phyloP scores from a whole-genome alignment of 2,113 vertebrate genomes.

The Gopherus evgoodei region DNA sequence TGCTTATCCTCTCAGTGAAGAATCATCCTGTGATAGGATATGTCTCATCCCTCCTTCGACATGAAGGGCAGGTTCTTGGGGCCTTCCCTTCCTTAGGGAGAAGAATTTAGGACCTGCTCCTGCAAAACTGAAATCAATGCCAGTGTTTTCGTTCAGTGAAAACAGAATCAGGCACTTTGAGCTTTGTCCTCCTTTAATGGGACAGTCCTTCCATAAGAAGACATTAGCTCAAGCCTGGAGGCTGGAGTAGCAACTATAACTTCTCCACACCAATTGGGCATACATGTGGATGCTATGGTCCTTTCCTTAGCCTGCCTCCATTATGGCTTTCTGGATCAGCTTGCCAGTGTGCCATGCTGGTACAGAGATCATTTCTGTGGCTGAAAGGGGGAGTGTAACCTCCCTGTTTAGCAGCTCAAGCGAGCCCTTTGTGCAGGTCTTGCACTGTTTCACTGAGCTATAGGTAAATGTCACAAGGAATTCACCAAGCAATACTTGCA shows the following conservation, averaged over 20 bases:
- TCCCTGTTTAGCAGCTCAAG: neutral
- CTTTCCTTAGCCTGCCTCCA: neutral
- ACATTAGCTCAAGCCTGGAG: rapidly evolving
- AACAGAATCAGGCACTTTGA: neutral
- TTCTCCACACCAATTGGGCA: rapidly evolving
- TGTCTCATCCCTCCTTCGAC: neutral
- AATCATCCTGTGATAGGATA: neutral
- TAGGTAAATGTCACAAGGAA: neutral
- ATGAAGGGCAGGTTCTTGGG: neutral
- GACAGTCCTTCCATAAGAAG: neutral
- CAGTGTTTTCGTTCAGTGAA: neutral
- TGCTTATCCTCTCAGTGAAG: neutral
- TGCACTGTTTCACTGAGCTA: neutral
- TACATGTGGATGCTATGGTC: neutral
- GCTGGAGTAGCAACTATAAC: neutral
- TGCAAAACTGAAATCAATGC: neutral
- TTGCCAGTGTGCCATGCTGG: neutral
- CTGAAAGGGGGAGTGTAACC: rapidly evolving
- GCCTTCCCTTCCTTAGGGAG: constrained; percentile 9
- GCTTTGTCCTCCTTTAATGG: neutral
- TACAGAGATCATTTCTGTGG: neutral
- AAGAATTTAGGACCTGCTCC: neutral
- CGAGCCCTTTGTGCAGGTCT: neutral
- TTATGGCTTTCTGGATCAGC: neutral
- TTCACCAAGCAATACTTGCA: constrained; percentile 2